A percentile compares a stretch with the other conserved stretches of the same genome.
Conservation (phyloP, 1,140 invertebrate species). For the Cardiocondyla obscurior region DNA sequence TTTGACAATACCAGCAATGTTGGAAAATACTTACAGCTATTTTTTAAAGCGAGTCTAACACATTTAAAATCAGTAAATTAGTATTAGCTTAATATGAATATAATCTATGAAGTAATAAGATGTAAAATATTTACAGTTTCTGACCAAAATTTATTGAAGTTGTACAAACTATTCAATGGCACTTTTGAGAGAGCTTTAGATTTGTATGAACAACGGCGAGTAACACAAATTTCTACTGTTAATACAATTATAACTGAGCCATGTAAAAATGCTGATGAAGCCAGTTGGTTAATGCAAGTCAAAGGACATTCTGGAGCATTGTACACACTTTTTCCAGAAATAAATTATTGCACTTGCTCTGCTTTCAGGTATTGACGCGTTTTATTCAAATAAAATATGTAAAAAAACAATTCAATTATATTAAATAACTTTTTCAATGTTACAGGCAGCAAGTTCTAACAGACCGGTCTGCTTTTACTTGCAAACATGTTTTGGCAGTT, state of each 20-base stretch:
- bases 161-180: slow-evolving; percentile 85
- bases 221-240: slow-evolving; percentile 78
- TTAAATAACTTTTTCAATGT: slow-evolving; percentile 33
- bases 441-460: slow-evolving; percentile 85
- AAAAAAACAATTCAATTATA: not conserved
- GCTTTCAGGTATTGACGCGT: slow-evolving; percentile 82
- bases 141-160: slow-evolving; percentile 83
- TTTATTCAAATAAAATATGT: not conserved
- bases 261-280: slow-evolving; percentile 66
- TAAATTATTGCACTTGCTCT: slow-evolving; percentile 87
- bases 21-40: not conserved
- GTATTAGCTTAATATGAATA: not conserved
- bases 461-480: slow-evolving; percentile 84
- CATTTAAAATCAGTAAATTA: not conserved
- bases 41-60: not conserved
- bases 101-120: not conserved
- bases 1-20: not conserved
- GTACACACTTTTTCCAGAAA: slow-evolving; percentile 86
- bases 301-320: slow-evolving; percentile 84
- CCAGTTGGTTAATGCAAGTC: slow-evolving; percentile 84
- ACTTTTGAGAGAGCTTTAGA: slow-evolving; percentile 85
- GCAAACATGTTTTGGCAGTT: slow-evolving; percentile 87
- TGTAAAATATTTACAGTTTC: slow-evolving; percentile 74
- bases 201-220: slow-evolving; percentile 84
- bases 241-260: slow-evolving; percentile 78